Percentiles rank a stretch among this genome's conserved stretches.
Evolutionary conservation across 2,113 vertebrate species (phyloP).

Genomic region (Lepidothrix coronata): DNA sequence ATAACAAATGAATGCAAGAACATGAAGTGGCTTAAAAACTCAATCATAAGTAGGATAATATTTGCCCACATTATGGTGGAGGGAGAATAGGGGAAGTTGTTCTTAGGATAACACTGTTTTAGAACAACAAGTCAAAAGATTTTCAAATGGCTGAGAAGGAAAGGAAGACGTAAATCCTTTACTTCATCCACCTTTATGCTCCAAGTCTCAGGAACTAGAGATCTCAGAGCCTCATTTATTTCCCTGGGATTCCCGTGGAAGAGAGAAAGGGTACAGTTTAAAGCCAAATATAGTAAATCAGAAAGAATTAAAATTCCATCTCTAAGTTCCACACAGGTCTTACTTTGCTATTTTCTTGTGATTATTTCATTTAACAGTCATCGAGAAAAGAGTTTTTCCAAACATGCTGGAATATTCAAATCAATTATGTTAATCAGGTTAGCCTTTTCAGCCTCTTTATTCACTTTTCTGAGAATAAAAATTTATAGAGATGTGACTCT

Average conservation of each 20-base stretch:
- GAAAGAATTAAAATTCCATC: not conserved
- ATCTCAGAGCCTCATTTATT: not conserved
- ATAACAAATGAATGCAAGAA: not conserved
- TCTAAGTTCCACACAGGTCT: not conserved
- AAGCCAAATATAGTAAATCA: not conserved
- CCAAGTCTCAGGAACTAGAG: not conserved
- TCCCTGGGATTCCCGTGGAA: not conserved
- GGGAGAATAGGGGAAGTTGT: not conserved
- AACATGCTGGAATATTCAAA: not conserved
- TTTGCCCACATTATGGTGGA: not conserved
- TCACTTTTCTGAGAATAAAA: not conserved
- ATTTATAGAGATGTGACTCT: not conserved
- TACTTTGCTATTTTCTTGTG: not conserved
- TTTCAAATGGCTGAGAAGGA: not conserved
- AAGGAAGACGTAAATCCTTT: not conserved
- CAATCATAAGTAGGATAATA: not conserved
- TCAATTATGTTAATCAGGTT: not conserved
- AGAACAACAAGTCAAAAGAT: not conserved
- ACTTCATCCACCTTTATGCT: not conserved
- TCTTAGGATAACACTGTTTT: not conserved
- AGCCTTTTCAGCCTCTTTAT: not conserved
- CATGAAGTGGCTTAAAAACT: not conserved
- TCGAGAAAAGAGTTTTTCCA: not conserved
- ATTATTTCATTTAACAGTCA: not conserved
- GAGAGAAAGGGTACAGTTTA: not conserved